Percentiles rank a stretch among this genome's conserved stretches.
phyloP scores from a whole-genome alignment of 2,888 invertebrate species.

The Boloria selene region DNA sequence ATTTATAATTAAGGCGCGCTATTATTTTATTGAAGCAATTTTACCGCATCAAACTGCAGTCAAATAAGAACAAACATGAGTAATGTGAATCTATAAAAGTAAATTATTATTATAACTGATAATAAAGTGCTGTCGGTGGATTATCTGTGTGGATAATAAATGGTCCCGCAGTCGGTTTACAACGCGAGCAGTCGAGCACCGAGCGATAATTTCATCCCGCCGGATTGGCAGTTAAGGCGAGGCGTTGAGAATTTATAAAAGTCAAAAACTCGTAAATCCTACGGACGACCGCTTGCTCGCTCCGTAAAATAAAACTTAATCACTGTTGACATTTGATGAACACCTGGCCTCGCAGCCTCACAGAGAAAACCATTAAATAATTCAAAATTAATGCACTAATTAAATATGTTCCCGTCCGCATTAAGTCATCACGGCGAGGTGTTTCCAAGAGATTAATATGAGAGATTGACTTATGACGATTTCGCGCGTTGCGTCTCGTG shows the following conservation, averaged over 20 bases:
- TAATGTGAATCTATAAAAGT: slow-evolving; percentile 80
- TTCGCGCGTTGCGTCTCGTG: slow-evolving; percentile 64
- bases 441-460: slow-evolving; percentile 73
- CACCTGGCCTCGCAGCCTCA: slow-evolving; percentile 69
- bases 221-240: slow-evolving; percentile 73
- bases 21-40: slow-evolving; percentile 74
- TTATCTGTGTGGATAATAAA: slow-evolving; percentile 77
- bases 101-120: slow-evolving; percentile 81
- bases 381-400: slow-evolving; percentile 79
- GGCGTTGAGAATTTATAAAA: slow-evolving; percentile 75
- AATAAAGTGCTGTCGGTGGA: slow-evolving; percentile 79
- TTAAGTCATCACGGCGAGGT: slow-evolving; percentile 73
- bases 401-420: slow-evolving; percentile 74
- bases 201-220: slow-evolving; percentile 69
- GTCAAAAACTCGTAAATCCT: slow-evolving; percentile 76
- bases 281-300: slow-evolving; percentile 51
- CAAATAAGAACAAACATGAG: slow-evolving; percentile 80
- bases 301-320: slow-evolving; percentile 75
- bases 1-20: slow-evolving; percentile 43
- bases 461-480: slow-evolving; percentile 75
- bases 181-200: slow-evolving; percentile 64
- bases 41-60: slow-evolving; percentile 70
- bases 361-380: slow-evolving; percentile 67
- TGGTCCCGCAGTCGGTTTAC: slow-evolving; percentile 68
- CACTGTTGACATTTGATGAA: slow-evolving; percentile 79